These are phyloP conservation scores for Cheilosia scutellata DNA, from an alignment of 2,888 invertebrate species.

Conservation along the genomic window DNA sequence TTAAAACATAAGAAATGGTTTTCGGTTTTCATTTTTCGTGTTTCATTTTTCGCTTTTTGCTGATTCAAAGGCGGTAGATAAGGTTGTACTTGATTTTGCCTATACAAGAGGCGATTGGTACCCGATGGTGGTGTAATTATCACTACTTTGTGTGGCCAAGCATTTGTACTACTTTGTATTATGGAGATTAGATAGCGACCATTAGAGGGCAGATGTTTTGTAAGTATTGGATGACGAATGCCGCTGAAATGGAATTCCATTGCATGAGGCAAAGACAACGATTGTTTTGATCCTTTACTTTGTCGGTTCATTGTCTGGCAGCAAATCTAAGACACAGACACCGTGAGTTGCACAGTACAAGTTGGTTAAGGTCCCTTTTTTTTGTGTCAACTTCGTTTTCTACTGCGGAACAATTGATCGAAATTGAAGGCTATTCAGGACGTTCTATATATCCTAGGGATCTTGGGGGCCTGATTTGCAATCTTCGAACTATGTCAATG, in stretches of 20 bases:
- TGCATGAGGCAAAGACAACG: neutral
- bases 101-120: conserved; percentile 13
- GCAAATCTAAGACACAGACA: no score
- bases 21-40: neutral
- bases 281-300: no score
- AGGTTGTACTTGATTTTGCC: conserved; percentile 28
- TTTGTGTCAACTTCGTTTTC: no score
- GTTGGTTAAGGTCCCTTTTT: no score
- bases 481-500: no score
- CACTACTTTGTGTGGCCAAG: conserved; percentile 24
- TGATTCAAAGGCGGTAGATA: conserved; percentile 34
- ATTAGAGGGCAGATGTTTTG: neutral
- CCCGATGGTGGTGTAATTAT: conserved; percentile 32
- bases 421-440: no score
- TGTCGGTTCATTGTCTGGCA: no score
- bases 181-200: conserved; percentile 1
- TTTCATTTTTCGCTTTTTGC: neutral
- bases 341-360: no score
- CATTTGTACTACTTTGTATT: conserved; percentile 18
- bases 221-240: neutral
- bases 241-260: neutral
- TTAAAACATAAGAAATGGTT: conserved; percentile 14
- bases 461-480: no score
- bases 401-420: no score
- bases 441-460: no score